Conservation (phyloP, 64 coral and sea anemone species). For the Actinia equina region DNA sequence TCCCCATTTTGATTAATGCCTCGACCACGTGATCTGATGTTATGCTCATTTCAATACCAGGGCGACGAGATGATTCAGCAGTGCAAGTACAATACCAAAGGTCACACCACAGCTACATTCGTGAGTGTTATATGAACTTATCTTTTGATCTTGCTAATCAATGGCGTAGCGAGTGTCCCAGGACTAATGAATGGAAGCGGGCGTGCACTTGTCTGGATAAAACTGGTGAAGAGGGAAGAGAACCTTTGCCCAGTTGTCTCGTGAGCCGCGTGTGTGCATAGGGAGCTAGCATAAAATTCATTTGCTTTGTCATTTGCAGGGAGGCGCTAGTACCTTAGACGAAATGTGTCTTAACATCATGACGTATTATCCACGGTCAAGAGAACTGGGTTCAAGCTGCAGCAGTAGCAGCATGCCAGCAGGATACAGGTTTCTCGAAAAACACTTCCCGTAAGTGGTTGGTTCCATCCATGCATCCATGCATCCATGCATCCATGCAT, state of each 20-base stretch:
- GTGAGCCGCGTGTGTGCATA: too few relatives aligned
- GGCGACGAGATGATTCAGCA: conserved; percentile 21
- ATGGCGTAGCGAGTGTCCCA: neutral
- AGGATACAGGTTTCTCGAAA: conserved; percentile 15
- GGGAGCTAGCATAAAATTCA: too few relatives aligned
- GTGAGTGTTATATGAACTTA: neutral
- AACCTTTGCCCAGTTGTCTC: too few relatives aligned
- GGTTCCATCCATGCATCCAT: neutral
- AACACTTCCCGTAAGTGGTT: conserved; percentile 36
- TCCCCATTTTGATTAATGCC: too few relatives aligned
- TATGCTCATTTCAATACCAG: neutral
- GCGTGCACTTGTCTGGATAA: too few relatives aligned
- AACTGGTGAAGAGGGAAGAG: neutral
- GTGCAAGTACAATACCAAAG: conserved; percentile 18
- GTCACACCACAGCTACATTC: neutral
- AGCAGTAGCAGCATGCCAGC: neutral
- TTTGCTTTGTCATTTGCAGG: neutral
- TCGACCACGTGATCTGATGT: neutral
- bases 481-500: too few relatives aligned
- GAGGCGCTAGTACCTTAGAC: neutral
- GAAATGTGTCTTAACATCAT: conserved; percentile 38
- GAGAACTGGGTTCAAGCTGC: neutral
- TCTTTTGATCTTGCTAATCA: neutral
- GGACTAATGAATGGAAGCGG: too few relatives aligned
- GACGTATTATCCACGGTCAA: conserved; percentile 20